Evolutionary conservation across 2,797 vertebrate genomes (phyloP).

Genomic region (Ciconia nigra): DNA sequence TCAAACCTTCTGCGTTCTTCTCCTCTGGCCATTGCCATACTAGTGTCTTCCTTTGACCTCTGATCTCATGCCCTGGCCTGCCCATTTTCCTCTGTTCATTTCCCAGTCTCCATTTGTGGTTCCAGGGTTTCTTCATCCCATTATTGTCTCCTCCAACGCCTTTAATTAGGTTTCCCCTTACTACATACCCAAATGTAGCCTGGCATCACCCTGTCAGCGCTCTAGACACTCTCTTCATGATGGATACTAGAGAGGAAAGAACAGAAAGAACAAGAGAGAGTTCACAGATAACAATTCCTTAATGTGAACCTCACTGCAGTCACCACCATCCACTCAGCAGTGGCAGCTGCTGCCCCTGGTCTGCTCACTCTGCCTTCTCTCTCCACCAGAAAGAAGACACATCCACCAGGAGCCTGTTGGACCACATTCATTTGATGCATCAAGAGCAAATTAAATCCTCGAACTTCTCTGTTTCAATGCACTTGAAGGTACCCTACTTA

Average conservation of each 20-base stretch:
- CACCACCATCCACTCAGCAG: neutral
- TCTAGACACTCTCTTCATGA: neutral
- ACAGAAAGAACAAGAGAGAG: neutral
- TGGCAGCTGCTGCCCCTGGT: neutral
- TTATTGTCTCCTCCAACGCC: neutral
- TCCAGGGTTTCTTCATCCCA: neutral
- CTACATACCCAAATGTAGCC: neutral
- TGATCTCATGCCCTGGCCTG: neutral
- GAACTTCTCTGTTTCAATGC: neutral
- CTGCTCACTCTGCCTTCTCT: neutral
- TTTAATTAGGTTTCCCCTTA: neutral
- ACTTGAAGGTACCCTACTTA: neutral
- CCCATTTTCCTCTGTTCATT: neutral
- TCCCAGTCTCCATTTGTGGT: neutral
- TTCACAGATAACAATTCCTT: neutral
- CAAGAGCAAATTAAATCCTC: neutral
- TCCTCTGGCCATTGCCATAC: neutral
- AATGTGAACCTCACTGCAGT: rapidly evolving
- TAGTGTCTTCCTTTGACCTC: neutral
- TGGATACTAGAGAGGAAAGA: neutral
- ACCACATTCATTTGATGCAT: neutral
- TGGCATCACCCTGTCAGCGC: neutral
- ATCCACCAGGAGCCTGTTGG: neutral
- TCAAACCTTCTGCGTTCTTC: neutral
- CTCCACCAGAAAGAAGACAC: neutral